phyloP scores from a whole-genome alignment of 2,113 vertebrate genomes.

The Prunella fulvescens region DNA sequence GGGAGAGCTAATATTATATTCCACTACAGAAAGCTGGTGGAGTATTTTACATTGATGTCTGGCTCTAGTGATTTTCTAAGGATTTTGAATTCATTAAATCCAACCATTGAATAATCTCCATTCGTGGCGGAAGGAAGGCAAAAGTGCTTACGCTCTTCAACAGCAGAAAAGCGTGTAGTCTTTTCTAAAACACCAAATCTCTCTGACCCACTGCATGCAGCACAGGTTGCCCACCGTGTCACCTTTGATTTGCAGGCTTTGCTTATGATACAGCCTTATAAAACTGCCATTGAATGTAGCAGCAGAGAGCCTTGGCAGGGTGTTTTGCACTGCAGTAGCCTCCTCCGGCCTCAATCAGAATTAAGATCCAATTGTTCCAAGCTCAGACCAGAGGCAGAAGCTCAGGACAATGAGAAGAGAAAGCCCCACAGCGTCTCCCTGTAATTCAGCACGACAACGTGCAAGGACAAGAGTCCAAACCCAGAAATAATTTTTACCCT shows the following conservation, averaged over 20 bases:
- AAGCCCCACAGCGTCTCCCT: neutral
- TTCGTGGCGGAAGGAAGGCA: constrained; percentile 25
- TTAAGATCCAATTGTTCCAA: constrained; percentile 1
- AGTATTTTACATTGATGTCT: constrained; percentile 65
- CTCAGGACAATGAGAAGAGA: neutral
- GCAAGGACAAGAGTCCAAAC: neutral
- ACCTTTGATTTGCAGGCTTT: constrained; percentile 14
- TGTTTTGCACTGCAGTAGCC: neutral
- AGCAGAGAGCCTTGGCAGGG: neutral
- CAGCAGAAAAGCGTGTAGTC: constrained; percentile 1
- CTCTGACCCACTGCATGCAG: neutral
- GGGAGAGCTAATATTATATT: constrained; percentile 64
- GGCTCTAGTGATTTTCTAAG: constrained; percentile 61
- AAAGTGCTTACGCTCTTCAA: constrained; percentile 20
- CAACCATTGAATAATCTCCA: constrained; percentile 58
- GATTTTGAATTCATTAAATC: constrained; percentile 67
- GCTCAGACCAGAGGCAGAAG: neutral
- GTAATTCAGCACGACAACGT: neutral
- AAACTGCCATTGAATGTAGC: neutral
- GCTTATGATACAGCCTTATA: neutral
- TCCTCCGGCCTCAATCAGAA: neutral
- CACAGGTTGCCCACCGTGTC: neutral
- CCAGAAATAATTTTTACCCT: neutral
- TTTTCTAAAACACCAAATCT: neutral
- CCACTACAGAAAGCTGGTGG: constrained; percentile 61